Evolutionary conservation across 2,888 invertebrate species (phyloP).

Genomic region (Ectobius pallidus): DNA sequence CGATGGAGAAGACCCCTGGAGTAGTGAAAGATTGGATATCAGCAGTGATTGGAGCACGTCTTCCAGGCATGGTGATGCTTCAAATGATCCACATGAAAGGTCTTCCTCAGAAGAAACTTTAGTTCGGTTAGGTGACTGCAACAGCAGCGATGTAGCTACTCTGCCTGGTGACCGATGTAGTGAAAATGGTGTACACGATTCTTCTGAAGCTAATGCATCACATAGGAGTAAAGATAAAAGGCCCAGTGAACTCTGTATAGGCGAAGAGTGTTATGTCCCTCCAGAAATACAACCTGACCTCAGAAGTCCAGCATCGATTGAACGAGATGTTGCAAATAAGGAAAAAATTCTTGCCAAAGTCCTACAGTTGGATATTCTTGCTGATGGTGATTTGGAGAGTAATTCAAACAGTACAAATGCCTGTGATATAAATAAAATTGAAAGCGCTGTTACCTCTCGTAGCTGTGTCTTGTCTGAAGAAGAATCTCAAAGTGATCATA

Average conservation of each 20-base stretch:
- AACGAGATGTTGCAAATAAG: slow-evolving; percentile 46
- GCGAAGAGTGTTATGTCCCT: slow-evolving; percentile 2
- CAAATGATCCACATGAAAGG: neutral
- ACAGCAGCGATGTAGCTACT: slow-evolving; percentile 19
- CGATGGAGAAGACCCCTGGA: slow-evolving; percentile 43
- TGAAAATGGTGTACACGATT: neutral
- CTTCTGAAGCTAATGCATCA: neutral
- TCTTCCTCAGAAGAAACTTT: slow-evolving; percentile 41
- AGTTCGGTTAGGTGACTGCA: slow-evolving; percentile 24
- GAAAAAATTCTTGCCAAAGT: slow-evolving; percentile 47
- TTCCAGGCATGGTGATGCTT: slow-evolving; percentile 9
- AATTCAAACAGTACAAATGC: neutral
- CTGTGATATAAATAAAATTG: neutral
- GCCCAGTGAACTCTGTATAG: neutral
- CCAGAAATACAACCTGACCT: slow-evolving; percentile 36
- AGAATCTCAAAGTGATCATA: neutral
- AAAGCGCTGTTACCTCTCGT: neutral
- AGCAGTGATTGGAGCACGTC: slow-evolving; percentile 37
- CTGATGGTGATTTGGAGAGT: slow-evolving; percentile 7
- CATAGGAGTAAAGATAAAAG: slow-evolving; percentile 1
- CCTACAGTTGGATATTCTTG: slow-evolving; percentile 43
- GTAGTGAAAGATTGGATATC: slow-evolving; percentile 34
- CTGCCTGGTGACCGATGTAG: slow-evolving; percentile 8
- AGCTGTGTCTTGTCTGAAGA: slow-evolving; percentile 5
- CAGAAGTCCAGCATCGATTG: slow-evolving; percentile 41